Base-by-base conservation (phyloP, 2,113 vertebrate genomes). In the Columbina picui region DNA sequence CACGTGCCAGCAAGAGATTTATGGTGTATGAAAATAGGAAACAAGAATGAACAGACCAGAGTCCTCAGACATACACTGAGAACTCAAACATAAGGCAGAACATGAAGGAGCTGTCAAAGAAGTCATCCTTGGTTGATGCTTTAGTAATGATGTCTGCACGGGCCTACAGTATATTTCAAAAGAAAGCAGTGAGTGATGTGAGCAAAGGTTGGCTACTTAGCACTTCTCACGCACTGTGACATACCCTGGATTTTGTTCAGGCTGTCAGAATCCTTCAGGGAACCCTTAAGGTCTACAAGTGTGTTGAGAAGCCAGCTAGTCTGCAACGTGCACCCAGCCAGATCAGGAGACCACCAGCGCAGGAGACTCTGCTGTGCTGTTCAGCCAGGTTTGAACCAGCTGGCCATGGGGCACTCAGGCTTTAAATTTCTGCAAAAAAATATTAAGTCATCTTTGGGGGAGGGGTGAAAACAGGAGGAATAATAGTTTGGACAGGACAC, bases 321-420 rank as follows among this genome's bases (percentile, higher is more conserved):
- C 16, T 36, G 50, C 18, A 7, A 45, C 6, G 1, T 2, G 50
- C 34, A 12, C 6, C 43, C 6, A 2, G 27, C 22, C 27, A 39
- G 26, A 27, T 0, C 14, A 18, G 56, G 56, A 78, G 59, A 22
- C 30, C 25, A 38, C 0, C 0, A 34, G 80, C 25, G 38, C 67
- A 13, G 67, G 10, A 63, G 43, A 29, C 41, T 5, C 3, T 23
- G 39, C 70, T 59, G 69, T 21, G 57, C 34, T 61, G 6, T 21
- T 65, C 10, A 6, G 21, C 16, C 47, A n/a, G 15, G 23, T 34
- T 38, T 57, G 80, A 69, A 55, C 36, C 89, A 81, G 39, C 39
- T 73, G 79, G 49, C 55, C 80, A 19, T 5, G 50, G 73, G 69
- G 27, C 41, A 36, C 14, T 50, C 41, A 32, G 30, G 15, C 8